A percentile compares a stretch with the other conserved stretches of the same genome.
phyloP scores from a whole-genome alignment of 2,113 vertebrate species.

The Bubo scandiacus region DNA sequence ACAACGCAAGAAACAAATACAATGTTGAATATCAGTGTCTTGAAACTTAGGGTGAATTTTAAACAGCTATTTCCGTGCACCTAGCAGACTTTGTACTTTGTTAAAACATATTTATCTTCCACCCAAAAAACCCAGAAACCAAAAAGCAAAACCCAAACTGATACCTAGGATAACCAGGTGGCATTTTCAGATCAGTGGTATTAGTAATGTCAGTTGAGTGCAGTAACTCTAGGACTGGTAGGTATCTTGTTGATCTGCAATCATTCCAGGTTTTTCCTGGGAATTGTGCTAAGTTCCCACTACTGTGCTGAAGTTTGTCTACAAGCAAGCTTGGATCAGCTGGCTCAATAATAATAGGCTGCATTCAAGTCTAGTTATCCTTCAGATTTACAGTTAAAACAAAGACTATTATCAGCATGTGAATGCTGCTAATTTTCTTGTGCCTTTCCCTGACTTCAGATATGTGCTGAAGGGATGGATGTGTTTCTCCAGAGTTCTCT shows the following conservation, averaged over 20 bases:
- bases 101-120: not conserved
- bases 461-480: not conserved
- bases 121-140: not conserved
- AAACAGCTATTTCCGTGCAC: not conserved
- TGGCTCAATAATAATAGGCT: not conserved
- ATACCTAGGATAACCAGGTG: not conserved
- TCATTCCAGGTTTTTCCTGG: not conserved
- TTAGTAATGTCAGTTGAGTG: not conserved
- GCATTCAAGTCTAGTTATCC: not conserved
- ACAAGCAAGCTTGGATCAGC: not conserved
- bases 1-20: not conserved
- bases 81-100: not conserved
- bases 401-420: not conserved
- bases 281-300: not conserved
- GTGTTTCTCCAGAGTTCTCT: not conserved
- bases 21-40: not conserved
- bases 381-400: constrained; percentile 1
- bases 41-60: not conserved
- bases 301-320: not conserved
- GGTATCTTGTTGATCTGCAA: not conserved
- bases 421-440: not conserved
- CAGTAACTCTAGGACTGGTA: not conserved
- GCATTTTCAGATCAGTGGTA: not conserved
- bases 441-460: not conserved
- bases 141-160: not conserved